Evolutionary conservation across 2,888 invertebrate genomes (phyloP), one percentile per base, ranked within the genome.

Genomic region (Callyntrura sp.): DNA sequence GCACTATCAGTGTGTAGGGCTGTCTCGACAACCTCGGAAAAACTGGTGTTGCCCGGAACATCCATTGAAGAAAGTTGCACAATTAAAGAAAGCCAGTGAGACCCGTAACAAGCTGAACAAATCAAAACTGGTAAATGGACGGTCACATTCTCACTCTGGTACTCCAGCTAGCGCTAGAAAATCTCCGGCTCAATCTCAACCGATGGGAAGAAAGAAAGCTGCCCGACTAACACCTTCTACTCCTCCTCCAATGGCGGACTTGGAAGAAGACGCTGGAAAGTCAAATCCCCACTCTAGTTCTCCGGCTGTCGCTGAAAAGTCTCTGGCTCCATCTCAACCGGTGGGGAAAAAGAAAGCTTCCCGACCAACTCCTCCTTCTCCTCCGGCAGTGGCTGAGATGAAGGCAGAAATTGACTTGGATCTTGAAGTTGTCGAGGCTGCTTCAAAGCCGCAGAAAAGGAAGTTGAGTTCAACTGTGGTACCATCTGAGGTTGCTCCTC

Each of bases 21-120:
- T 93, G 0, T 43, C 60, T 3, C 60, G 88, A 14, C 62, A 90
- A 12, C 93, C 93, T 0, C 28, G 62, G 9, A 86, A 89, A 12
- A 60, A 73, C 25, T 93, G 92, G 92, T 85, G 70, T 65, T 92
- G 92, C 57, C 85, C 91, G 94, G 35, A 17, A 8, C 79, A 79
- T n/a, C 57, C 79, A 0, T 28, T 28, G 9, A 25, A n/a, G 12
- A n/a, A 57, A 57, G 57, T 79, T n/a, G 79, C 17, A 0, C 55
- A 55, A 11, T n/a, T 55, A 6, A 79, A 35, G 57, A 79, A 79
- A 35, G 28, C 35, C 0, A 57, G 28, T 6, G 23, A 73, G 14
- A 1, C 48, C 0, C 57, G 14, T 8, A 79, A 73, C 8, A 68
- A 68, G 73, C 0, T 1, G 6, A 73, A 20, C 23, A 73, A 79